Evolutionary conservation across 2,888 invertebrate species (phyloP), one percentile per base, ranked within the genome.

Genomic region (Camponotus fellah): DNA sequence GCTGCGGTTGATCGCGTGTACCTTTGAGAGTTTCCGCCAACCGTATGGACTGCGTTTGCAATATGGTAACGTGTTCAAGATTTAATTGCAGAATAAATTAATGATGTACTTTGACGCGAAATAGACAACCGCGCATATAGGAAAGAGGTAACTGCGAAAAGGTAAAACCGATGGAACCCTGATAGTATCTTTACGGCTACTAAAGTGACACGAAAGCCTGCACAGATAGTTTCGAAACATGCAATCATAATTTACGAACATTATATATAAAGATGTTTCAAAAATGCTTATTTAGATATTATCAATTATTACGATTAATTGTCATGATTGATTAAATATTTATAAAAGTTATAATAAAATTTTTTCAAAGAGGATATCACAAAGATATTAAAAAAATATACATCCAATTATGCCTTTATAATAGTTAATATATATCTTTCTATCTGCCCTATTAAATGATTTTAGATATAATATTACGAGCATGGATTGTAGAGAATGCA

Each of bases 41-140:
- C 56, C 49, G 32, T 77, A 43, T 37, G 65, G 37, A 21, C 53
- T 56, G 66, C 66, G 26, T 66, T 77, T 32, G 26, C 68, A 43
- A 8, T 26, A 12, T 56, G 0, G 56, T 43, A 66, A 68, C 58
- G 68, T 68, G 68, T 43, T 21, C 68, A 43, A 68, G 68, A 68
- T 77, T 77, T 77, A 77, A 77, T 77, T 77, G 68, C 77, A 43
- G 56, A 77, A 77, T 77, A 77, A 77, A 77, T 77, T 77, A 77
- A 77, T 68, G 77, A 40, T 40, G 56, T 68, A 68, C 77, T 77
- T 77, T 77, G 56, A 56, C 43, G 14, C 56, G 43, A 58, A 40
- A 66, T 58, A 58, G 68, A 21, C 66, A 68, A 43, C 77, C 66
- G 53, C 26, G 26, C 9, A 17, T 12, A 32, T 9, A 14, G 43